Percentiles rank a stretch among this genome's conserved stretches.
phyloP scores from a whole-genome alignment of 1,140 invertebrate genomes.

The Apis dorsata region DNA sequence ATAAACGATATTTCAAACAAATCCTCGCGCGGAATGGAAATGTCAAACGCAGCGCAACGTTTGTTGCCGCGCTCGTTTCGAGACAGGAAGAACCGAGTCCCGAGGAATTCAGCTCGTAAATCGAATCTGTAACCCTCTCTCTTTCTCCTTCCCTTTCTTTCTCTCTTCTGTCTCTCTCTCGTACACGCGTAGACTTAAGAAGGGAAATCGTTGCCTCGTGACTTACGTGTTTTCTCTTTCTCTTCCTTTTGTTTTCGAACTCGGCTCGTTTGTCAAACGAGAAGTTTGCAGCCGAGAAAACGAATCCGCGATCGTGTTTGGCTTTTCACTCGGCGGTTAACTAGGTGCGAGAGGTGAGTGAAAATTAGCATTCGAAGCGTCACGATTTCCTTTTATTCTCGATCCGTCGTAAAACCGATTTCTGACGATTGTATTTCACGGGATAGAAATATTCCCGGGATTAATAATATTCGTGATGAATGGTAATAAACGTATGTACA shows the following conservation, averaged over 20 bases:
- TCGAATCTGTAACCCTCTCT: slow-evolving; percentile 18
- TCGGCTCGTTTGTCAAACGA: slow-evolving; percentile 49
- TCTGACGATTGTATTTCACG: not conserved
- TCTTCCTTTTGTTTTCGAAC: slow-evolving; percentile 42
- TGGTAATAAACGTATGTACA: too few species aligned
- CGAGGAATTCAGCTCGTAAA: slow-evolving; percentile 48
- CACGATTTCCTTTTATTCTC: slow-evolving; percentile 31
- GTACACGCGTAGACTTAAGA: not conserved
- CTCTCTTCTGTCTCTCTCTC: too few species aligned
- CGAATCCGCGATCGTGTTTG: not conserved
- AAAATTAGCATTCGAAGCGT: slow-evolving; percentile 36
- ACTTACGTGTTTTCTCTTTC: slow-evolving; percentile 30
- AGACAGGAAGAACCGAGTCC: slow-evolving; percentile 27
- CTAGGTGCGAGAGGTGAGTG: slow-evolving; percentile 16
- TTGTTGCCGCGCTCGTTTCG: slow-evolving; percentile 15
- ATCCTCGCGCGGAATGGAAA: slow-evolving; percentile 66
- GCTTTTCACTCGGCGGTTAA: slow-evolving; percentile 1
- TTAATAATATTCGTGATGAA: slow-evolving; percentile 18
- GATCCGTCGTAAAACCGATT: slow-evolving; percentile 12
- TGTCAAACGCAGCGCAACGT: slow-evolving; percentile 64
- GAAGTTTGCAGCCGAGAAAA: not conserved
- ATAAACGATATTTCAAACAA: slow-evolving; percentile 66
- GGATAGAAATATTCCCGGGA: not conserved
- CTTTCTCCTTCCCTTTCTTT: too few species aligned
- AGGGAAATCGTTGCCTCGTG: slow-evolving; percentile 50